Conservation (phyloP, 2,113 vertebrate species). For the Tupaia chinensis region DNA sequence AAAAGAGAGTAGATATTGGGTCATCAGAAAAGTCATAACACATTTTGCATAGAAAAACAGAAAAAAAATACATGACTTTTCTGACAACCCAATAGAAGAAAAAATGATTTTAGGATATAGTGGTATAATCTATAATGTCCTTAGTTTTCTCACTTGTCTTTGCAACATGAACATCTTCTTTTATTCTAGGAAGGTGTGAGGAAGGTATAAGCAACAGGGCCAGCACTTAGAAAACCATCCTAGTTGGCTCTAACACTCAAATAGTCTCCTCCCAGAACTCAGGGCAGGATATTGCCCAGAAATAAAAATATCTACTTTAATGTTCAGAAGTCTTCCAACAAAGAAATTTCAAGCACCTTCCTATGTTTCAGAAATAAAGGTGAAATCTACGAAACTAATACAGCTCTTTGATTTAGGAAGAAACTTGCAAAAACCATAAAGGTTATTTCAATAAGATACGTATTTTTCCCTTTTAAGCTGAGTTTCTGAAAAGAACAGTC, state of each 20-base stretch:
- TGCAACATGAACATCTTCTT: not conserved
- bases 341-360: not conserved
- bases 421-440: not conserved
- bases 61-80: no score
- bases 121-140: fast-evolving
- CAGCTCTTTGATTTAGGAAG: not conserved
- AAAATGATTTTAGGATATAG: not conserved
- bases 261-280: not conserved
- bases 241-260: fast-evolving
- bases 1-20: not conserved
- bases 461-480: not conserved
- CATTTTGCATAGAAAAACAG: no score
- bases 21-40: no score
- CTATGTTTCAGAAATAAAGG: not conserved
- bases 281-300: not conserved
- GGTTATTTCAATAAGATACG: not conserved
- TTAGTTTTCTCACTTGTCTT: not conserved
- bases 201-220: fast-evolving
- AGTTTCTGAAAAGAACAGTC: not conserved
- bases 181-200: not conserved
- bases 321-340: not conserved
- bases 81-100: not conserved
- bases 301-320: not conserved
- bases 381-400: not conserved
- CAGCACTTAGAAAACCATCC: not conserved